A percentile compares a stretch with the other conserved stretches of the same genome.
These are phyloP conservation scores for Telmatochromis sp. DNA, from an alignment of 2,113 vertebrate genomes.

Conservation along the genomic window DNA sequence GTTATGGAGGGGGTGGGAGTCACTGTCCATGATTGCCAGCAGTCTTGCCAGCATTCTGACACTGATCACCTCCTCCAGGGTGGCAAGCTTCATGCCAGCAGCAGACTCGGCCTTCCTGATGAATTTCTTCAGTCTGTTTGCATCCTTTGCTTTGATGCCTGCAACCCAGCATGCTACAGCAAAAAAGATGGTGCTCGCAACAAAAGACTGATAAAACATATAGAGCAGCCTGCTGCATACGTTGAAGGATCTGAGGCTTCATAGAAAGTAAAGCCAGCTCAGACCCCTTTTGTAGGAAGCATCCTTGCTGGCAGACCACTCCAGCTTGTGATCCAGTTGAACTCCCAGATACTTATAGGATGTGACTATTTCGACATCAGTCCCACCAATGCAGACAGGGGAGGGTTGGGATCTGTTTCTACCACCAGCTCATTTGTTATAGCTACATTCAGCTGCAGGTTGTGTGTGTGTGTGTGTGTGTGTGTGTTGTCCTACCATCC, in stretches of 20 bases:
- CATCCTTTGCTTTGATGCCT: background rate
- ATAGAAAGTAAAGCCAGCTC: background rate
- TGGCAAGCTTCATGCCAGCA: background rate
- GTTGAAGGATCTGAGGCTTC: background rate
- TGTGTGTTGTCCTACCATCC: conserved; percentile 65
- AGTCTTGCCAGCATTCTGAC: too few relatives aligned
- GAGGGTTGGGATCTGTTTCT: background rate
- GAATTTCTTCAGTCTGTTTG: background rate
- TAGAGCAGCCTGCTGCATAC: background rate
- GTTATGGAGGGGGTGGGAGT: too few relatives aligned
- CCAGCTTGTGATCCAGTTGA: background rate
- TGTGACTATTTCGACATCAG: background rate
- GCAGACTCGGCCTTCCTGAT: background rate
- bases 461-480: too few relatives aligned
- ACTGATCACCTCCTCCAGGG: too few relatives aligned
- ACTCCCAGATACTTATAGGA: background rate
- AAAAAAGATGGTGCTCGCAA: background rate
- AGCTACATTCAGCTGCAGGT: background rate
- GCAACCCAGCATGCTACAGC: background rate
- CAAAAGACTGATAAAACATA: background rate
- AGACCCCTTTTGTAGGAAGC: background rate
- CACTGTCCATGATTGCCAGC: too few relatives aligned
- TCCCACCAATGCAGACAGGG: background rate
- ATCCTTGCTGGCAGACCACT: background rate
- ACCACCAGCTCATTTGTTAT: background rate